phyloP scores from a whole-genome alignment of 2,888 invertebrate genomes.

The Mimas tiliae region DNA sequence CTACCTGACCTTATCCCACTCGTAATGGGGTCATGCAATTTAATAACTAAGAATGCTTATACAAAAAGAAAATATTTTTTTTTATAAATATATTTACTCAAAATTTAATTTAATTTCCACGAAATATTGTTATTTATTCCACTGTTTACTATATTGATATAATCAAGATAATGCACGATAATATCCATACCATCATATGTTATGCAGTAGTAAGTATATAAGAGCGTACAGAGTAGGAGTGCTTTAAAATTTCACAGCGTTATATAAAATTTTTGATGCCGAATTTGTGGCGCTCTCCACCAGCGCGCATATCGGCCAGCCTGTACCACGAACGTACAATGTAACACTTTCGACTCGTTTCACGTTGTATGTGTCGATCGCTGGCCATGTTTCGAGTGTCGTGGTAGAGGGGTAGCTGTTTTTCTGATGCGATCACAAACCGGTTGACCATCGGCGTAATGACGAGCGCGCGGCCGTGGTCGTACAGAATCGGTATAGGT shows the following conservation, averaged over 20 bases:
- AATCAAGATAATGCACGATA: background rate
- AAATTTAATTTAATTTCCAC: too few species aligned
- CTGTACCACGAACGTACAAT: conserved; percentile 55
- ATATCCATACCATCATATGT: background rate
- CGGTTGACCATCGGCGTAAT: conserved; percentile 79
- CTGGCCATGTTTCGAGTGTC: conserved; percentile 38
- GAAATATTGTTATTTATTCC: too few species aligned
- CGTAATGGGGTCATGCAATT: too few species aligned
- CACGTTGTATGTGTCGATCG: conserved; percentile 26
- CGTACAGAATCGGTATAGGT: conserved; percentile 60
- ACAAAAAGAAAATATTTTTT: too few species aligned
- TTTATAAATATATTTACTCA: too few species aligned
- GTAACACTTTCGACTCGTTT: conserved; percentile 30
- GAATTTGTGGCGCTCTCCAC: conserved; percentile 70
- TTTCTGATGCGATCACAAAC: conserved; percentile 82
- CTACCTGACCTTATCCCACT: too few species aligned
- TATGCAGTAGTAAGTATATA: background rate
- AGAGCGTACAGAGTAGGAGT: conserved; percentile 21
- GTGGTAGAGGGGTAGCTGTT: conserved; percentile 75
- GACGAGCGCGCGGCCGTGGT: conserved; percentile 62
- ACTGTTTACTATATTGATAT: too few species aligned
- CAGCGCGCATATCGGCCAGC: conserved; percentile 65
- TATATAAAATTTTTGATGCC: conserved; percentile 74
- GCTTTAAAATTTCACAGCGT: conserved; percentile 62
- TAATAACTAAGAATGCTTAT: too few species aligned